These are phyloP conservation scores for Encarsia formosa DNA, from an alignment of 2,888 invertebrate genomes.

Conservation along the genomic window DNA sequence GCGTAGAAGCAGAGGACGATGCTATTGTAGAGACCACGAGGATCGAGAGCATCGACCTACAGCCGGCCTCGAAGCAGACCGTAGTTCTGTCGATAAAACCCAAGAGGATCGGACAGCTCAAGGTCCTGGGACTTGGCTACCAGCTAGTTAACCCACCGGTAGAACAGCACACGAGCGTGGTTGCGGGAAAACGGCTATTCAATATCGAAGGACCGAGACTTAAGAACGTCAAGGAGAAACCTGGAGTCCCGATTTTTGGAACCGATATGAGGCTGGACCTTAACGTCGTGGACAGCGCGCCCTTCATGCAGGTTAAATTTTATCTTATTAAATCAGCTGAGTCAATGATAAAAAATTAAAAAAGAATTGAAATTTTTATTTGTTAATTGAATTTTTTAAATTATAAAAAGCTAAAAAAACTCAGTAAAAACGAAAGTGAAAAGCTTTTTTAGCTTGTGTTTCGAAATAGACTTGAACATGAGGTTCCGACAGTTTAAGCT, in stretches of 20 bases:
- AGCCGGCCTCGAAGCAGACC: conserved; percentile 60
- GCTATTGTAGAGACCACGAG: conserved; percentile 59
- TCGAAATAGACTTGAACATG: too few species aligned
- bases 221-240: conserved; percentile 56
- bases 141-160: conserved; percentile 52
- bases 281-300: conserved; percentile 72
- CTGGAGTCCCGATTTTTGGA: conserved; percentile 53
- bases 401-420: too few species aligned
- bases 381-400: too few species aligned
- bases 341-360: too few species aligned
- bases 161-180: conserved; percentile 42
- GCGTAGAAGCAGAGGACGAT: conserved; percentile 36
- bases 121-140: conserved; percentile 70
- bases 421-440: too few species aligned
- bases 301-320: conserved; percentile 69
- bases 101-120: conserved; percentile 67
- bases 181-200: conserved; percentile 61
- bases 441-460: too few species aligned
- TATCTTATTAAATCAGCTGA: too few species aligned
- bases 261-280: conserved; percentile 70
- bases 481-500: too few species aligned
- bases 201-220: conserved; percentile 57
- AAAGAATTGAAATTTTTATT: too few species aligned
- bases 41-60: conserved; percentile 57
- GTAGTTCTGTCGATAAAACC: conserved; percentile 72